Conservation (phyloP, 2,888 invertebrate genomes). For the Phymatocera aterrima region DNA sequence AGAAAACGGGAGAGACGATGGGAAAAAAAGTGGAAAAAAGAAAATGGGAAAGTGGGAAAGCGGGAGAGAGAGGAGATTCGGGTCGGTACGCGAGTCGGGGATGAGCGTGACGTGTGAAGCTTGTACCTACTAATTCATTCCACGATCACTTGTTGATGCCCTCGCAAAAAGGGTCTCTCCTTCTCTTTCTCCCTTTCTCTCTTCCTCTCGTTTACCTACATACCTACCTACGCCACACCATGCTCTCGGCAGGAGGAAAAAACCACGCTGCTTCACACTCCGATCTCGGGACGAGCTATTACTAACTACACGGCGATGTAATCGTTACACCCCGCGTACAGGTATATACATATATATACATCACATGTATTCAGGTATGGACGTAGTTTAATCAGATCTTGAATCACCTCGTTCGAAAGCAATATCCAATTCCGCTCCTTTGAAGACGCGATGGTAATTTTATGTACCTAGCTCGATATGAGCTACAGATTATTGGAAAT, state of each 20-base stretch:
- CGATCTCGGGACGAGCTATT: neutral
- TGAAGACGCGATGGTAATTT: too few relatives aligned
- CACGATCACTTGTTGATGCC: constrained; percentile 48
- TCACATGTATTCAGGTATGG: neutral
- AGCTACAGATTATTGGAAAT: too few relatives aligned
- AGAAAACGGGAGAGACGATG: too few relatives aligned
- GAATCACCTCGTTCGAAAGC: too few relatives aligned
- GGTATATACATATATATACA: neutral
- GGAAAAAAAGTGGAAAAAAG: constrained; percentile 8
- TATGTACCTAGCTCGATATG: too few relatives aligned
- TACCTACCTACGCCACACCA: too few relatives aligned
- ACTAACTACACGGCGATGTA: constrained; percentile 12
- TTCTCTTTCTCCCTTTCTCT: neutral
- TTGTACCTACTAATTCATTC: constrained; percentile 47
- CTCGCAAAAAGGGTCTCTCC: constrained; percentile 44
- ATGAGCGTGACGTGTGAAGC: constrained; percentile 45
- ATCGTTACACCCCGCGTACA: neutral
- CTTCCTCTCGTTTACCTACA: neutral
- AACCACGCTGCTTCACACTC: constrained; percentile 5
- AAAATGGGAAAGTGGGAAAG: neutral
- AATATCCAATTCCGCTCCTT: too few relatives aligned
- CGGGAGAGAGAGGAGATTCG: constrained; percentile 31
- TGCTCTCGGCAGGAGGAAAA: too few relatives aligned
- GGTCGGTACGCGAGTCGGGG: constrained; percentile 13
- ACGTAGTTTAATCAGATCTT: neutral